Evolutionary conservation across 2,113 vertebrate species (phyloP).

Genomic region (Electrona antarctica): DNA sequence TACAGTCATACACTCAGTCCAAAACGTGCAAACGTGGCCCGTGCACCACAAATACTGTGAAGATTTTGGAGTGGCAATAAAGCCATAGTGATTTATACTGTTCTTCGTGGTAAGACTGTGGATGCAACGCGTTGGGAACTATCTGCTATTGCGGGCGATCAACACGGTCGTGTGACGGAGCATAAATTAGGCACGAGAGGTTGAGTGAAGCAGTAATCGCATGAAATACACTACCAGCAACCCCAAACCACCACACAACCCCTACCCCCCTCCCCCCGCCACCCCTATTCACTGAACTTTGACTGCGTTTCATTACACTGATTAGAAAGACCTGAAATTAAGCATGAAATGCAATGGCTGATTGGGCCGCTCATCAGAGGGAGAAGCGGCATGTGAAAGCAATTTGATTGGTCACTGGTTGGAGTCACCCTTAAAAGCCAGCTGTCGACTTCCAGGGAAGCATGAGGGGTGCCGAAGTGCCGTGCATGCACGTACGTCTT

Average conservation of each 20-base stretch:
- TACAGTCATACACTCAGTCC: no score
- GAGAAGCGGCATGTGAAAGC: constrained; percentile 53
- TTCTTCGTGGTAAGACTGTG: no score
- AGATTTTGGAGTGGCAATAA: no score
- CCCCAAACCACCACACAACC: constrained; percentile 19
- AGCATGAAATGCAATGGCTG: constrained; percentile 64
- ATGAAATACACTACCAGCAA: constrained; percentile 6
- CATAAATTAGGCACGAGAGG: not conserved
- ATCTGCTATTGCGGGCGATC: no score
- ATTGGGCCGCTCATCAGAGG: constrained; percentile 50
- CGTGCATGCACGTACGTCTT: not conserved
- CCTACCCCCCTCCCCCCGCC: no score
- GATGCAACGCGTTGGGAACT: no score
- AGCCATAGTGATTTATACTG: no score
- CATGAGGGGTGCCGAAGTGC: constrained; percentile 26
- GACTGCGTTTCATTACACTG: constrained; percentile 68
- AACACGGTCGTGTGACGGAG: no score
- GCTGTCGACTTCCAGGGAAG: constrained; percentile 29
- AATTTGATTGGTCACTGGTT: constrained; percentile 54
- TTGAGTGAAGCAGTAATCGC: constrained; percentile 22
- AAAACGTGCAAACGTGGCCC: no score
- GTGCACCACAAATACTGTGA: no score
- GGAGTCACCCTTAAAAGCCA: constrained; percentile 22
- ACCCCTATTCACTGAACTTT: constrained; percentile 9
- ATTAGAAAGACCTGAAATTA: constrained; percentile 64